Percentiles rank a stretch among this genome's conserved stretches.
Evolutionary conservation across 1,140 invertebrate species (phyloP).

Genomic region (Laodelphax striatellus): DNA sequence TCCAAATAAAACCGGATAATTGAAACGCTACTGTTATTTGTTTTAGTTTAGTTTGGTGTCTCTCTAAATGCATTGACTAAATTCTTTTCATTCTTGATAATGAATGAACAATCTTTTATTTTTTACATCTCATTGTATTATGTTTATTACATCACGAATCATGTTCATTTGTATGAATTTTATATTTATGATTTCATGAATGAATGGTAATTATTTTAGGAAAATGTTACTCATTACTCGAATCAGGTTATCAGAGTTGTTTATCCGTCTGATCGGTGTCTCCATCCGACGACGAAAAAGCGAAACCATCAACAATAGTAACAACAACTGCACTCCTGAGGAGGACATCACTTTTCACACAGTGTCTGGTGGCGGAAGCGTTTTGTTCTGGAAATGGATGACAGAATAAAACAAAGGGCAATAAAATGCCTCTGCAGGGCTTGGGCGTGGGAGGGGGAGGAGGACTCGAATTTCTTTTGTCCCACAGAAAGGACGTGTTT

Average conservation of each 20-base stretch:
- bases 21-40: too few species aligned
- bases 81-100: too few species aligned
- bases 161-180: too few species aligned
- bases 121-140: too few species aligned
- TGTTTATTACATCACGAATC: too few species aligned
- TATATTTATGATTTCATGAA: too few species aligned
- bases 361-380: constrained; percentile 2
- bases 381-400: constrained; percentile 8
- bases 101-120: too few species aligned
- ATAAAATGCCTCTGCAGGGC: constrained; percentile 5
- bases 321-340: neutral
- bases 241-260: neutral
- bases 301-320: neutral
- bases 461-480: constrained; percentile 10
- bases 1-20: too few species aligned
- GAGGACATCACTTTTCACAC: constrained; percentile 1
- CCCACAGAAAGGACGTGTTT: constrained; percentile 10
- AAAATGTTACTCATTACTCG: too few species aligned
- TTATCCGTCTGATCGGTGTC: neutral
- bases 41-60: too few species aligned
- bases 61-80: too few species aligned
- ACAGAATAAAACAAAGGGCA: constrained; percentile 13
- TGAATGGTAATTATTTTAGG: too few species aligned
- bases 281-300: neutral
- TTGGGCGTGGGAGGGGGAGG: neutral